phyloP scores from a whole-genome alignment of 1,140 invertebrate genomes.

The Leptoteleia sp. region DNA sequence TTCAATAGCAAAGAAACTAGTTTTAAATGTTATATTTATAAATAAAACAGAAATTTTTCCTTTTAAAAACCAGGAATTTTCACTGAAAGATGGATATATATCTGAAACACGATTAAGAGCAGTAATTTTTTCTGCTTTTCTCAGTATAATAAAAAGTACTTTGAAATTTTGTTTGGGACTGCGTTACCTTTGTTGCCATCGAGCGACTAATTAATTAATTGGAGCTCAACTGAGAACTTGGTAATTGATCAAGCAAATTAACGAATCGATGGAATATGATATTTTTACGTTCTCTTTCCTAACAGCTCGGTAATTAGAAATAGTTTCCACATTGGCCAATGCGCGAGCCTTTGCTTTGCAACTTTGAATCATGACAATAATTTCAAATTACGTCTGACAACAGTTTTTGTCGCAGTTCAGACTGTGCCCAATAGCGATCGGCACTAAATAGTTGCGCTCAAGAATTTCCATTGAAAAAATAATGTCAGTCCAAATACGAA shows the following conservation, averaged over 20 bases:
- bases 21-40: too few relatives aligned
- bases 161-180: too few relatives aligned
- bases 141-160: too few relatives aligned
- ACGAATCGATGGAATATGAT: conserved; percentile 16
- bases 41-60: too few relatives aligned
- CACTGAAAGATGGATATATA: too few relatives aligned
- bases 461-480: conserved; percentile 14
- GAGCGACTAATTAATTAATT: conserved; percentile 25
- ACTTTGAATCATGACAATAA: conserved; percentile 52
- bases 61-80: too few relatives aligned
- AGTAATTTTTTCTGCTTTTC: too few relatives aligned
- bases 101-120: too few relatives aligned
- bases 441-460: conserved; percentile 1
- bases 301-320: conserved; percentile 43
- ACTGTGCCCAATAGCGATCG: conserved; percentile 19
- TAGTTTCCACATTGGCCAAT: conserved; percentile 46
- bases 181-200: conserved; percentile 1
- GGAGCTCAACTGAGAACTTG: conserved; percentile 5
- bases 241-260: conserved; percentile 38
- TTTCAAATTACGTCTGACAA: conserved; percentile 37
- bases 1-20: too few relatives aligned
- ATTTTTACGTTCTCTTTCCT: conserved; percentile 27
- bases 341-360: conserved; percentile 16
- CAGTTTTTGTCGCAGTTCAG: conserved; percentile 22
- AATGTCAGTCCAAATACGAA: conserved; percentile 13